Evolutionary conservation across 2,888 invertebrate genomes (phyloP).

Genomic region (Drosophila leonis): DNA sequence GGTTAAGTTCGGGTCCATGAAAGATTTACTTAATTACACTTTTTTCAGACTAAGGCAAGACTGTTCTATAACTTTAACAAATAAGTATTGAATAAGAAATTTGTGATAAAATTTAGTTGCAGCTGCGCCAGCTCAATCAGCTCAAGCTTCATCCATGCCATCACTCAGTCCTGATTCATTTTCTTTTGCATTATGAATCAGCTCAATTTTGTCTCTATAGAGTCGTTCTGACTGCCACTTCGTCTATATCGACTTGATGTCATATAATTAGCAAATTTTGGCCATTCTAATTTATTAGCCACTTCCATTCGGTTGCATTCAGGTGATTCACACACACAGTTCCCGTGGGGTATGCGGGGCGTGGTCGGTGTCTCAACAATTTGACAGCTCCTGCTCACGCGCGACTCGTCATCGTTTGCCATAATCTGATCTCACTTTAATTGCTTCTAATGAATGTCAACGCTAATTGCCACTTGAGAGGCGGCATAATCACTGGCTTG

Average conservation of each 20-base stretch:
- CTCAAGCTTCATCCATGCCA: background rate
- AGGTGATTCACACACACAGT: conserved; percentile 54
- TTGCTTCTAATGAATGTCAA: conserved; percentile 77
- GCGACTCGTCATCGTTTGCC: conserved; percentile 60
- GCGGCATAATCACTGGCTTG: conserved; percentile 36
- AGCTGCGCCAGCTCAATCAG: background rate
- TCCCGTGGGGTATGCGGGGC: conserved; percentile 38
- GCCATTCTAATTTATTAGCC: conserved; percentile 62
- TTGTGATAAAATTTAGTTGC: background rate
- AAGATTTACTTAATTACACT: background rate
- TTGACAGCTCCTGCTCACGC: conserved; percentile 55
- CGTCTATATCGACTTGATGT: conserved; percentile 20
- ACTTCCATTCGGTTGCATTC: conserved; percentile 34
- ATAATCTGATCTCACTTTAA: conserved; percentile 76
- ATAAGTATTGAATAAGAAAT: too few relatives aligned
- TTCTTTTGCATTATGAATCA: conserved; percentile 8
- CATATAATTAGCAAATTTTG: conserved; percentile 52
- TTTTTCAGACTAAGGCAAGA: background rate
- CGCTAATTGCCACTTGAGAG: conserved; percentile 73
- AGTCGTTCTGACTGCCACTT: background rate
- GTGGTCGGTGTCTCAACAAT: conserved; percentile 40
- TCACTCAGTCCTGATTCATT: background rate
- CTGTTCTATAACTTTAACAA: too few relatives aligned
- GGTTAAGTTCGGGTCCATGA: background rate
- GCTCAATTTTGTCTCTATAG: conserved; percentile 15